A percentile compares a stretch with the other conserved stretches of the same genome.
Evolutionary conservation across 2,113 vertebrate genomes (phyloP).

Genomic region (Nannobrachium achirus): DNA sequence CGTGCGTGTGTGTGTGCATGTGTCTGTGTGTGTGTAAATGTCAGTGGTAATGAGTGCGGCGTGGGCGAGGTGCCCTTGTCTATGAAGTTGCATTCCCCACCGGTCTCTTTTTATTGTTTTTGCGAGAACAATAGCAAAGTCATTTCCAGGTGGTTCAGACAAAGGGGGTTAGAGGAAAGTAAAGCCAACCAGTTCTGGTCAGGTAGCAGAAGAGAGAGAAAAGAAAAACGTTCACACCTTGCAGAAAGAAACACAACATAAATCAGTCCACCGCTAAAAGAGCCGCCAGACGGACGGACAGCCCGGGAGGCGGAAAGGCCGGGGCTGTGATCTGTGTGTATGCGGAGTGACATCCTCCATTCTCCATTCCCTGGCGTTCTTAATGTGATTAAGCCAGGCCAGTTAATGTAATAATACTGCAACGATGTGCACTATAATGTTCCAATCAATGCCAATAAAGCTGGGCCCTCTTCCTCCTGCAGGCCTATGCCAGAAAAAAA

Average conservation of each 20-base stretch:
- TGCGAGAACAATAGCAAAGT: slow-evolving; percentile 44
- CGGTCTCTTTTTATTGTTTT: slow-evolving; percentile 52
- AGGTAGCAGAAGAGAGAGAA: neutral
- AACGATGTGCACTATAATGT: slow-evolving; percentile 70
- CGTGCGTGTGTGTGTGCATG: neutral
- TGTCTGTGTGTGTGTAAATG: neutral
- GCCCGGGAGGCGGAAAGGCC: slow-evolving; percentile 38
- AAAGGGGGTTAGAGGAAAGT: slow-evolving; percentile 37
- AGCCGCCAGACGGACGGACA: slow-evolving; percentile 51
- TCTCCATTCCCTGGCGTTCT: slow-evolving; percentile 62
- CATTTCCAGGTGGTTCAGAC: slow-evolving; percentile 37
- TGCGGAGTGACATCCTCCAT: slow-evolving; percentile 67
- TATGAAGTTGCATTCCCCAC: slow-evolving; percentile 30
- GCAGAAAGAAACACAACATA: slow-evolving; percentile 64
- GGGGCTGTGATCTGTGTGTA: slow-evolving; percentile 61
- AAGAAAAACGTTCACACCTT: slow-evolving; percentile 22
- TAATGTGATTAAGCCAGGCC: slow-evolving; percentile 72
- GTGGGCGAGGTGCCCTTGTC: neutral
- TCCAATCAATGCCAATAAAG: slow-evolving; percentile 78
- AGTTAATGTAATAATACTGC: slow-evolving; percentile 78
- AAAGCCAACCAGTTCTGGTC: slow-evolving; percentile 26
- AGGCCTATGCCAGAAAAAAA: slow-evolving; percentile 32
- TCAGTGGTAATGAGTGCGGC: neutral
- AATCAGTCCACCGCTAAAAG: slow-evolving; percentile 69
- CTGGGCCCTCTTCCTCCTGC: slow-evolving; percentile 43